A percentile compares a stretch with the other conserved stretches of the same genome.
phyloP scores from a whole-genome alignment of 2,888 invertebrate genomes.

The Pilophorus perplexus region DNA sequence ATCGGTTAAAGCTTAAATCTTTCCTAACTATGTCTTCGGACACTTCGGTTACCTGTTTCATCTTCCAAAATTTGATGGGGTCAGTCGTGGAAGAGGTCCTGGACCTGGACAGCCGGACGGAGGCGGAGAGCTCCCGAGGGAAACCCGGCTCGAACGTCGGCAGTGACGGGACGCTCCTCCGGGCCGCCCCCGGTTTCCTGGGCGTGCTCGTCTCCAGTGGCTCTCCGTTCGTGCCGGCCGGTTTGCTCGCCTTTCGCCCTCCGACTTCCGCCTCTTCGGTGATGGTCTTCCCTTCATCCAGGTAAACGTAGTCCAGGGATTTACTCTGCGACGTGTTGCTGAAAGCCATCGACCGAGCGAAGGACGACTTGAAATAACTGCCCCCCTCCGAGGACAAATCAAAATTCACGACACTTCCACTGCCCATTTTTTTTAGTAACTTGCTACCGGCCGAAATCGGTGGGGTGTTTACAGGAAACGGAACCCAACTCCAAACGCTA shows the following conservation, averaged over 20 bases:
- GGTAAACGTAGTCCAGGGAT: slow-evolving; percentile 47
- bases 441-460: not conserved
- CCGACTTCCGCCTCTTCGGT: slow-evolving; percentile 44
- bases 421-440: slow-evolving; percentile 10
- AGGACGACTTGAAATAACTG: slow-evolving; percentile 49
- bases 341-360: slow-evolving; percentile 49
- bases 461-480: not conserved
- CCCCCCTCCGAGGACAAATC: slow-evolving; percentile 45
- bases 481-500: not conserved
- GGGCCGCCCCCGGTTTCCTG: slow-evolving; percentile 35
- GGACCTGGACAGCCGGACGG: slow-evolving; percentile 19
- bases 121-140: slow-evolving; percentile 30
- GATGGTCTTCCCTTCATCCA: slow-evolving; percentile 44
- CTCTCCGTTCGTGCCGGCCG: not conserved
- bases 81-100: slow-evolving; percentile 34
- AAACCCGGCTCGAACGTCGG: slow-evolving; percentile 44
- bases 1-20: too few relatives aligned
- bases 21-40: too few relatives aligned
- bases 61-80: slow-evolving; percentile 47
- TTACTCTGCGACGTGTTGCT: slow-evolving; percentile 45
- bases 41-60: slow-evolving; percentile 46
- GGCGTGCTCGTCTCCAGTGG: slow-evolving; percentile 19
- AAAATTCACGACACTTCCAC: slow-evolving; percentile 44
- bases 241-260: slow-evolving; percentile 1
- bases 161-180: slow-evolving; percentile 42